Base-by-base conservation (phyloP, 2,797 vertebrate species). In the Sylvilagus floridanus region DNA sequence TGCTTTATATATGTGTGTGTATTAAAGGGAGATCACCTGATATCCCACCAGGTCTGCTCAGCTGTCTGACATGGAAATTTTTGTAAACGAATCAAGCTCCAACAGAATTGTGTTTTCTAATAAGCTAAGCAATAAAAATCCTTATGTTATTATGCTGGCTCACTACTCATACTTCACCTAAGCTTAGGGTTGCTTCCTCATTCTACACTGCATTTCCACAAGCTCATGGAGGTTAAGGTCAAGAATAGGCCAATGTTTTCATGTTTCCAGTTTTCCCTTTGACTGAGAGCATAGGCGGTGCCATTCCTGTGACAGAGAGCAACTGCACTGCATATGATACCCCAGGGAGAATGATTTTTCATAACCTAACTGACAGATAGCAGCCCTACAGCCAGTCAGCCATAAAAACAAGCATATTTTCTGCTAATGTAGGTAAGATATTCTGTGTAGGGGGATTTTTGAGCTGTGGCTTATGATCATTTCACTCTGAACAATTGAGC, bases 401-500 rank as follows among this genome's bases (percentile, higher is more conserved):
- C 86, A 76, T 88, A 96, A 95, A 91, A 96, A 90, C 96, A 96
- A 96, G 83, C 19, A 68, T 52, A 82, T 96, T 97, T 97, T 93
- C 72, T 94, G 71, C 65, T 90, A 91, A 95, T 88, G 84, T 57
- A 47, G 0, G 0, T n/a, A 84, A 92, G 78, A 76, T 71, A 26
- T 94, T 95, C 69, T 91, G 65, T 60, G 84, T 93, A 93, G 16
- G 88, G 91, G 84, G 90, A 94, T 95, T 96, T 97, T 93, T 92
- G 95, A 95, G 94, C 89, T 96, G 95, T 84, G 85, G 96, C 92
- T 95, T 95, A 90, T 57, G 85, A 84, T 85, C 50, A 11, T 76
- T 90, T 88, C 65, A 42, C n/a, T 93, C 12, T 68, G 78, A 26
- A 93, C 93, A 95, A 79, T 65, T 86, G 91, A 97, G 95, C 81